Evolutionary conservation across 2,797 vertebrate genomes (phyloP).

Genomic region (Poecilia velifera): DNA sequence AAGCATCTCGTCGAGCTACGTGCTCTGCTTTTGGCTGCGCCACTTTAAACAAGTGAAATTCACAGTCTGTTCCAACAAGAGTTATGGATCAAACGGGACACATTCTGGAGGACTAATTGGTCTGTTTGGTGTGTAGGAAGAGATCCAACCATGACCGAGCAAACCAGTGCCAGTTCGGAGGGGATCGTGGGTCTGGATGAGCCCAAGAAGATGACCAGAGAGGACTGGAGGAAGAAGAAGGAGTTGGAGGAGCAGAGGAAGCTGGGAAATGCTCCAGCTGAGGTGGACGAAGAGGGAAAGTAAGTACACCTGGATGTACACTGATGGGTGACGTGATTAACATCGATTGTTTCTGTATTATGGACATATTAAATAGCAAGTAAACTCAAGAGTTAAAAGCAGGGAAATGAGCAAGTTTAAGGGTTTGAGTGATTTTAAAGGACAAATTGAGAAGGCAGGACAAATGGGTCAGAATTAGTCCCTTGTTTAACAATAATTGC

Average conservation of each 20-base stretch:
- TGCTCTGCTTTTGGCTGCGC: not conserved
- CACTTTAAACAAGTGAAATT: not conserved
- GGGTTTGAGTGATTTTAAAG: not conserved
- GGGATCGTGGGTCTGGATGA: conserved; percentile 91
- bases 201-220: conserved; percentile 97
- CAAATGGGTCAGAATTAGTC: not conserved
- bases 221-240: conserved; percentile 99
- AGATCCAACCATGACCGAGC: conserved; percentile 64
- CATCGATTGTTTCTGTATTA: not conserved
- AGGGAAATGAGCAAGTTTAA: not conserved
- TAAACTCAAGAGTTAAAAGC: not conserved
- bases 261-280: conserved; percentile 95
- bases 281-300: conserved; percentile 99
- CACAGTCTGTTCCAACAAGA: too few relatives aligned
- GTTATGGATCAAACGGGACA: not conserved
- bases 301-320: conserved; percentile 71
- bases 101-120: too few relatives aligned
- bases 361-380: not conserved
- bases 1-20: not conserved
- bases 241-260: conserved; percentile 98
- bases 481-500: not conserved
- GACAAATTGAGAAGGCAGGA: not conserved
- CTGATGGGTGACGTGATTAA: not conserved
- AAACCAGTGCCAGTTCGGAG: conserved; percentile 54
- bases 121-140: not conserved